A percentile compares a stretch with the other conserved stretches of the same genome.
Conservation (phyloP, 2,888 invertebrate genomes). For the Lithodes maja region DNA sequence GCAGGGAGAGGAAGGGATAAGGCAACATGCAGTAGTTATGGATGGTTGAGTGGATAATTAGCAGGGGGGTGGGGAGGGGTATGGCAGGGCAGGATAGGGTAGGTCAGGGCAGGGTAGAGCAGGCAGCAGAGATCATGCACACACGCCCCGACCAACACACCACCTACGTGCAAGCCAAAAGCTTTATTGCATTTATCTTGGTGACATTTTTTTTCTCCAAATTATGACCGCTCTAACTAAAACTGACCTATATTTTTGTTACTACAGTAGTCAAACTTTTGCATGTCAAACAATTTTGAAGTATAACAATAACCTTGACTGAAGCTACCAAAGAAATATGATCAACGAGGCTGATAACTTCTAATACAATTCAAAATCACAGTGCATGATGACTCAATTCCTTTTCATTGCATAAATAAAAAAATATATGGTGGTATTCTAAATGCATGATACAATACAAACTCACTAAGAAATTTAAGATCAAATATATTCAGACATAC, state of each 20-base stretch:
- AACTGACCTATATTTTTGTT: no score
- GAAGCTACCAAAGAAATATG: no score
- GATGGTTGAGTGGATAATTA: neutral
- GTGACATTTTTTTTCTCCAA: no score
- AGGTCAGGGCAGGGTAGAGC: constrained; percentile 29
- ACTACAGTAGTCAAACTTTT: no score
- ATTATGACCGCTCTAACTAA: no score
- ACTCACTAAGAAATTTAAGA: neutral
- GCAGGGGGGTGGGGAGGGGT: constrained; percentile 13
- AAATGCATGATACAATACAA: neutral
- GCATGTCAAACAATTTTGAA: no score
- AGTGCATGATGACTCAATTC: neutral
- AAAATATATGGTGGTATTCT: neutral
- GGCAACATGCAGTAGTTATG: constrained; percentile 35
- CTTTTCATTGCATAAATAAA: neutral
- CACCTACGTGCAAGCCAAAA: constrained; percentile 4
- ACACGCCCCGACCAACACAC: constrained; percentile 8
- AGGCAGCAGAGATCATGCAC: constrained; percentile 34
- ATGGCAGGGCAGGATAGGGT: constrained; percentile 4
- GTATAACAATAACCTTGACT: no score
- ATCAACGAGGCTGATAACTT: no score
- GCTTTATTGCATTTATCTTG: no score
- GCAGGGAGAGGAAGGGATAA: constrained; percentile 22
- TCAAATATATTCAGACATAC: constrained; percentile 23
- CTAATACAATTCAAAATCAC: no score